These are phyloP conservation scores for Anthrax anthrax DNA, from an alignment of 2,888 invertebrate genomes.

Conservation along the genomic window DNA sequence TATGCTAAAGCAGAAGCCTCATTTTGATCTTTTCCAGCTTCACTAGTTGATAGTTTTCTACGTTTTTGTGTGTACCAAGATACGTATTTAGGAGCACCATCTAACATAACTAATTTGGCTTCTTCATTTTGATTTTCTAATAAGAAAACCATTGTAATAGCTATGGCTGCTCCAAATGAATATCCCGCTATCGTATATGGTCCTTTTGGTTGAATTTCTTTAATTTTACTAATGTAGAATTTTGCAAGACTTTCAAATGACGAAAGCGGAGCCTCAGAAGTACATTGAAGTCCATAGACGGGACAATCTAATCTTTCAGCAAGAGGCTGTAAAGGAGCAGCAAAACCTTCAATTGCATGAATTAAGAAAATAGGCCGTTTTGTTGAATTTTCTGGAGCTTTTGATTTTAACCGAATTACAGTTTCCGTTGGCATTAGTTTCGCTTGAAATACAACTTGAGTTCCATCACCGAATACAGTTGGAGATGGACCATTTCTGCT, in stretches of 20 bases:
- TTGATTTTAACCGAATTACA: conserved; percentile 51
- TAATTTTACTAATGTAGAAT: conserved; percentile 59
- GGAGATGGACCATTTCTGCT: conserved; percentile 18
- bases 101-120: conserved; percentile 52
- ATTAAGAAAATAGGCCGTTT: conserved; percentile 47
- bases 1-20: conserved; percentile 64
- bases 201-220: conserved; percentile 58
- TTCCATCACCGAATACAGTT: conserved; percentile 34
- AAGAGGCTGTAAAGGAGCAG: conserved; percentile 52
- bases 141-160: conserved; percentile 86
- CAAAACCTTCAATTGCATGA: conserved; percentile 83
- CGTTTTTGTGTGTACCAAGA: conserved; percentile 55
- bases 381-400: conserved; percentile 31
- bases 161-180: conserved; percentile 89
- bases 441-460: conserved; percentile 40
- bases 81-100: conserved; percentile 78
- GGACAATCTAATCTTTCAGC: conserved; percentile 58
- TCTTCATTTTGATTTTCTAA: conserved; percentile 45
- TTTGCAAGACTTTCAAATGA: conserved; percentile 58
- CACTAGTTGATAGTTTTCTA: conserved; percentile 25
- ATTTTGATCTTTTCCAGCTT: conserved; percentile 42
- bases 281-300: conserved; percentile 85
- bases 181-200: conserved; percentile 88
- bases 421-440: conserved; percentile 64
- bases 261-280: conserved; percentile 54